A percentile compares a stretch with the other conserved stretches of the same genome.
Conservation (phyloP, 53 echinoderm and acorn worm genomes). For the Stichopus horrens region DNA sequence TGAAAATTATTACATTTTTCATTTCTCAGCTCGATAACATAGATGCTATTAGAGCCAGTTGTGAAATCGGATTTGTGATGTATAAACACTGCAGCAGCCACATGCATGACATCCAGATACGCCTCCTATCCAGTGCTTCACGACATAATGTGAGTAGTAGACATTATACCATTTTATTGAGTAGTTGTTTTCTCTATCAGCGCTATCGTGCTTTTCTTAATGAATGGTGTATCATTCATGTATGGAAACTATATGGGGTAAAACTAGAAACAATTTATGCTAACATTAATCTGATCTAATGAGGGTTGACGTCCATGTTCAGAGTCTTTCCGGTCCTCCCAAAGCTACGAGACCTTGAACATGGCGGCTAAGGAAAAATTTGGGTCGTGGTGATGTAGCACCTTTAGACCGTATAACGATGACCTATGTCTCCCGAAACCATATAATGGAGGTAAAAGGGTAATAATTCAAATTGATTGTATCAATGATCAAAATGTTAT, state of each 20-base stretch:
- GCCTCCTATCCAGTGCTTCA: constrained; percentile 34
- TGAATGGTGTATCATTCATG: not conserved
- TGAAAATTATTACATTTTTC: not conserved
- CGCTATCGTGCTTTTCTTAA: not conserved
- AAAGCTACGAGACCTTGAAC: not conserved
- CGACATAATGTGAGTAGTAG: constrained; percentile 20
- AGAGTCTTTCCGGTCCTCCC: constrained; percentile 1
- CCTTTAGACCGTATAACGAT: too few relatives aligned
- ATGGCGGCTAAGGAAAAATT: too few relatives aligned
- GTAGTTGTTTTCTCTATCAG: too few relatives aligned
- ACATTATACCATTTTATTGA: not conserved
- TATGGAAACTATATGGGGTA: constrained; percentile 15
- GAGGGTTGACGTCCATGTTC: constrained; percentile 16
- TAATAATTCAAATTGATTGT: too few relatives aligned
- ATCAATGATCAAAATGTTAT: too few relatives aligned
- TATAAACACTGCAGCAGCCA: constrained; percentile 29
- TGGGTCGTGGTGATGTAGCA: too few relatives aligned
- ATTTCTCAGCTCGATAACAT: constrained; percentile 18
- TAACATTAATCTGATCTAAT: constrained; percentile 2
- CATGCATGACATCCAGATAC: constrained; percentile 25
- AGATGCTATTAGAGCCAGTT: constrained; percentile 9
- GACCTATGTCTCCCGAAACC: too few relatives aligned
- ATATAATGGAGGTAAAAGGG: too few relatives aligned
- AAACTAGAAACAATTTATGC: constrained; percentile 22
- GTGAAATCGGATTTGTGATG: constrained; percentile 31